These are phyloP conservation scores for Copidosoma floridanum DNA, from an alignment of 1,140 invertebrate species.

Conservation along the genomic window DNA sequence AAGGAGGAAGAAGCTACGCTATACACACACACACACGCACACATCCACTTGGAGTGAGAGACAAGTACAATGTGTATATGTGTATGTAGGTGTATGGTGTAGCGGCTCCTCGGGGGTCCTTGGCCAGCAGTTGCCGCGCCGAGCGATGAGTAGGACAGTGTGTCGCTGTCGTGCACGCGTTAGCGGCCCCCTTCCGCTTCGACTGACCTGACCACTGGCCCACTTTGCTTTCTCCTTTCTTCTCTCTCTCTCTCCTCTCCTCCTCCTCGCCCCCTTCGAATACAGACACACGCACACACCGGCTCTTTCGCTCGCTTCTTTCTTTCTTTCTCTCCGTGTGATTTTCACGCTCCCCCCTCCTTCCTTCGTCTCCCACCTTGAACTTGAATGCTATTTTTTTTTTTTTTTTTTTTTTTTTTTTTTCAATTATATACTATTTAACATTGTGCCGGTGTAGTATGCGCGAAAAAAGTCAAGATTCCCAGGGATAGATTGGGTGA, in stretches of 20 bases:
- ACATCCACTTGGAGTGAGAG: background rate
- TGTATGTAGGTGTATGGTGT: background rate
- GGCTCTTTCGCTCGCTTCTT: background rate
- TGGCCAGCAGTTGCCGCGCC: background rate
- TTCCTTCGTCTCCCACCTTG: too few species aligned
- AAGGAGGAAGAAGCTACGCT: too few species aligned
- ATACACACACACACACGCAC: background rate
- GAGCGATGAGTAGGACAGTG: constrained; percentile 56
- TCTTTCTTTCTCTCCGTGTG: too few species aligned
- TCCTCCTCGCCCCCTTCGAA: constrained; percentile 13
- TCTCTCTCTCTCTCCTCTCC: constrained; percentile 16
- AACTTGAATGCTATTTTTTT: too few species aligned
- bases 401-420: too few species aligned
- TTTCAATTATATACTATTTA: too few species aligned
- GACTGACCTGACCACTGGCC: constrained; percentile 55
- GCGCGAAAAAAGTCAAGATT: too few species aligned
- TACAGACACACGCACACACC: constrained; percentile 5
- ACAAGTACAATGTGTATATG: background rate
- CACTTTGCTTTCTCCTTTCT: constrained; percentile 51
- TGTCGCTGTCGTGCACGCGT: constrained; percentile 52
- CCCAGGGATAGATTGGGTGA: too few species aligned
- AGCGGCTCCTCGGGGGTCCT: background rate
- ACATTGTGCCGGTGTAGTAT: too few species aligned
- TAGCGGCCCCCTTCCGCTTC: constrained; percentile 33
- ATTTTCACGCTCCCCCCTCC: too few species aligned